phyloP scores from a whole-genome alignment of 2,797 vertebrate genomes.

The Spinibarbus caldwelli region DNA sequence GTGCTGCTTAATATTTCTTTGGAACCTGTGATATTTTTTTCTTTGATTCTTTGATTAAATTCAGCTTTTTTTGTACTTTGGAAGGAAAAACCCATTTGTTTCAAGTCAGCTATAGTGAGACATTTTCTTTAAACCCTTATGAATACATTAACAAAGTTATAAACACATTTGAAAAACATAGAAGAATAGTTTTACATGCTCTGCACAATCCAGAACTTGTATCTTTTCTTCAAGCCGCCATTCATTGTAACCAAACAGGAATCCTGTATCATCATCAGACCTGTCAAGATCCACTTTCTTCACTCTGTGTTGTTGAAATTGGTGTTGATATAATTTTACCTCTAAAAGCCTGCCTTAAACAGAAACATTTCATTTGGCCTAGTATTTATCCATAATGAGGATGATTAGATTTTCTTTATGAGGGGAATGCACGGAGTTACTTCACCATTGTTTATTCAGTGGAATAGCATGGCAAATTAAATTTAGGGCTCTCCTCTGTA shows the following conservation, averaged over 20 bases:
- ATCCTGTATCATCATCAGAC: constrained; percentile 2
- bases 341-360: constrained; percentile 49
- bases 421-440: constrained; percentile 26
- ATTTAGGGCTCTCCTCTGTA: constrained; percentile 32
- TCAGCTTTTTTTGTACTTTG: too few species aligned
- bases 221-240: neutral
- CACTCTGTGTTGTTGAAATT: constrained; percentile 27
- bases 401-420: constrained; percentile 42
- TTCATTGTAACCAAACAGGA: constrained; percentile 8
- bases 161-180: constrained; percentile 26
- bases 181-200: neutral
- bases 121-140: too few species aligned
- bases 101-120: too few species aligned
- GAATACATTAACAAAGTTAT: neutral
- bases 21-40: too few species aligned
- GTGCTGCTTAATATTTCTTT: too few species aligned
- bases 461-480: constrained; percentile 27
- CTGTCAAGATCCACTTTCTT: constrained; percentile 34
- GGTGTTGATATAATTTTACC: constrained; percentile 35
- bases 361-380: constrained; percentile 42
- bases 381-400: constrained; percentile 31
- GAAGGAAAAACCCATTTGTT: too few species aligned
- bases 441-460: constrained; percentile 43
- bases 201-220: neutral
- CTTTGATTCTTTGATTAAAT: too few species aligned